Percentiles rank a stretch among this genome's conserved stretches.
Conservation (phyloP, 2,797 vertebrate genomes). For the Sandelia bainsii region DNA sequence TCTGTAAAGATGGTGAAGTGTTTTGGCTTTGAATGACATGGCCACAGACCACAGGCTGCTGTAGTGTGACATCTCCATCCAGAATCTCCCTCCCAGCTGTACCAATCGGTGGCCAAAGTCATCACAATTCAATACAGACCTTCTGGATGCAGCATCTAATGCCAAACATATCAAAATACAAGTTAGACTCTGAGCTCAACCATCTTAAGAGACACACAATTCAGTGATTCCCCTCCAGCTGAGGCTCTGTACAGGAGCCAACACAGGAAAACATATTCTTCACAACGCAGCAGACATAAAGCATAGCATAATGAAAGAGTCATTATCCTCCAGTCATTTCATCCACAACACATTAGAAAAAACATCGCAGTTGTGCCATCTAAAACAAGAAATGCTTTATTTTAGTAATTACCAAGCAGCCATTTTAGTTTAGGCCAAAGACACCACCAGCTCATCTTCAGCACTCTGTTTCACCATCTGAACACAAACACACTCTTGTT, state of each 20-base stretch:
- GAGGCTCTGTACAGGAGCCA: conserved; percentile 2
- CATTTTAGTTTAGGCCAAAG: conserved; percentile 13
- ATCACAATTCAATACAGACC: conserved; percentile 39
- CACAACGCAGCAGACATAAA: conserved; percentile 14
- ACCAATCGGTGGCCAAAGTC: conserved; percentile 36
- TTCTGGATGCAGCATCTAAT: conserved; percentile 35
- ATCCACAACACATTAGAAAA: conserved; percentile 24
- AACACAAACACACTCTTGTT: conserved; percentile 1
- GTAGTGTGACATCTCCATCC: conserved; percentile 52
- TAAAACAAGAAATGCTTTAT: background rate
- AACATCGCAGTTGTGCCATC: conserved; percentile 12
- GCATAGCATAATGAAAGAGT: conserved; percentile 14
- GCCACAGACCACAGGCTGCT: conserved; percentile 35
- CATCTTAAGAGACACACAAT: conserved; percentile 36
- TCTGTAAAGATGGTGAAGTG: conserved; percentile 39
- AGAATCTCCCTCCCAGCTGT: conserved; percentile 48
- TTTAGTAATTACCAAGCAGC: conserved; percentile 34
- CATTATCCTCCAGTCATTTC: conserved; percentile 8
- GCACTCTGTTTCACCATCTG: background rate
- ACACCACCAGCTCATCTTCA: background rate
- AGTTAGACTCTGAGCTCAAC: conserved; percentile 11
- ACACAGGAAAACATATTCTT: conserved; percentile 29
- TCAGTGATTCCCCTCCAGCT: conserved; percentile 38
- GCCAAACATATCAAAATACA: conserved; percentile 51
- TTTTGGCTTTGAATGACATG: conserved; percentile 42